Base-by-base conservation (phyloP, 2,888 invertebrate species). In the Hemaris fuciformis region DNA sequence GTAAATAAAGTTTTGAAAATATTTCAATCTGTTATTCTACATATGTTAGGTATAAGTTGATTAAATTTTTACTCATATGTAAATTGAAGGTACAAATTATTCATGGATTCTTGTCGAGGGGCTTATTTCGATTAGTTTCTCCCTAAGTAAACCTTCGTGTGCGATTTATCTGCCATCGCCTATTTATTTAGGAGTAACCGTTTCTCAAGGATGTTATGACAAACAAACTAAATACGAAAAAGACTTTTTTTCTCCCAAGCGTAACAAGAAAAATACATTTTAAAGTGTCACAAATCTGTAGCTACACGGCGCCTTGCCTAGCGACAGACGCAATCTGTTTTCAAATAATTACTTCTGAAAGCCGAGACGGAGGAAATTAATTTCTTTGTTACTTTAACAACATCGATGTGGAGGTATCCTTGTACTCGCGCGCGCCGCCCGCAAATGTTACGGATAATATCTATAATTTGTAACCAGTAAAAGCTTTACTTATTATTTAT, bases 261-360 rank as follows among this genome's bases (percentile, higher is more conserved):
- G 43, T 31, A 23, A 53, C 20, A 27, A 42, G 22, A 58, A 46
- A n/a, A 48, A 59, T 57, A 46, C 46, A 15, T 61, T 42, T 61
- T 61, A 65, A 63, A 67, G 64, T 68, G 60, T 63, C 57, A 65
- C 69, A 75, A 73, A 70, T 79, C 69, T 79, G 80, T 76, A 78
- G 66, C 75, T 65, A 73, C 78, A 77, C 77, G 60, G 64, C 69
- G 74, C 71, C 74, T 78, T 70, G 68, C 72, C 76, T 73, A 84
- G 83, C 87, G 88, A 87, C 89, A 87, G 83, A 81, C 88, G 82
- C 87, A 86, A 88, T 88, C 88, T 89, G 87, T 88, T 87, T 87
- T 87, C 86, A 82, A 88, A 89, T 88, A 89, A 89, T 89, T 89
- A 88, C 86, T 87, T 82, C 77, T 84, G 86, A 89, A 87, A 88